Evolutionary conservation across 2,113 vertebrate species (phyloP).

Genomic region (Saccopteryx leptura): DNA sequence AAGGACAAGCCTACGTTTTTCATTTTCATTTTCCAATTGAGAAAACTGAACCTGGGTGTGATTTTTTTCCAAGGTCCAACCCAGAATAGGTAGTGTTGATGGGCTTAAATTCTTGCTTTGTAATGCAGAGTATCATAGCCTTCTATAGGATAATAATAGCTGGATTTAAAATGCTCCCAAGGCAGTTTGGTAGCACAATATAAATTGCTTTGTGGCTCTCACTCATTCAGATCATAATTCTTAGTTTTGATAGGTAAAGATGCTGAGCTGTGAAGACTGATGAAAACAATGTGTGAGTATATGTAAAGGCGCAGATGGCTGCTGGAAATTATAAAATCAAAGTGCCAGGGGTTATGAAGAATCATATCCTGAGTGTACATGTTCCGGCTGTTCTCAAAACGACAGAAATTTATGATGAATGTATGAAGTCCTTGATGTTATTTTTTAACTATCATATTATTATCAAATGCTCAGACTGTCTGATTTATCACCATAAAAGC

Average conservation of each 20-base stretch:
- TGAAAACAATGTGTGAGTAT: slow-evolving; percentile 24
- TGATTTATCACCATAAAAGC: slow-evolving; percentile 52
- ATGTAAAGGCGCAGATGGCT: slow-evolving; percentile 74
- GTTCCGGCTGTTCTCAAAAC: slow-evolving; percentile 46
- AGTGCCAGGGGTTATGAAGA: slow-evolving; percentile 71
- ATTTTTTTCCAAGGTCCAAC: background rate
- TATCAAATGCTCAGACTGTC: slow-evolving; percentile 43
- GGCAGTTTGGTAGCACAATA: slow-evolving; percentile 35
- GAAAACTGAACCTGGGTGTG: slow-evolving; percentile 41
- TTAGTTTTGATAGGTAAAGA: slow-evolving; percentile 75
- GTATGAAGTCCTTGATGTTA: slow-evolving; percentile 27
- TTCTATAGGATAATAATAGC: background rate
- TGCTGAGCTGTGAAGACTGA: slow-evolving; percentile 70
- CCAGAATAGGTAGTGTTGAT: slow-evolving; percentile 19
- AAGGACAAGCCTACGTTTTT: background rate
- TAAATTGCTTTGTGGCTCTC: slow-evolving; percentile 67
- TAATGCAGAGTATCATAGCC: background rate
- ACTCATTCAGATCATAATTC: slow-evolving; percentile 65
- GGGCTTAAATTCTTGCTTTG: background rate
- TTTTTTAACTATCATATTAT: slow-evolving; percentile 58
- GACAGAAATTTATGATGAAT: slow-evolving; percentile 45
- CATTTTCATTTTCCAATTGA: slow-evolving; percentile 40
- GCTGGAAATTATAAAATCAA: slow-evolving; percentile 67
- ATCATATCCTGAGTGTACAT: slow-evolving; percentile 21
- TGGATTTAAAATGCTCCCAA: slow-evolving; percentile 54